Conservation (phyloP, 2,113 vertebrate genomes). For the Fregata magnificens region DNA sequence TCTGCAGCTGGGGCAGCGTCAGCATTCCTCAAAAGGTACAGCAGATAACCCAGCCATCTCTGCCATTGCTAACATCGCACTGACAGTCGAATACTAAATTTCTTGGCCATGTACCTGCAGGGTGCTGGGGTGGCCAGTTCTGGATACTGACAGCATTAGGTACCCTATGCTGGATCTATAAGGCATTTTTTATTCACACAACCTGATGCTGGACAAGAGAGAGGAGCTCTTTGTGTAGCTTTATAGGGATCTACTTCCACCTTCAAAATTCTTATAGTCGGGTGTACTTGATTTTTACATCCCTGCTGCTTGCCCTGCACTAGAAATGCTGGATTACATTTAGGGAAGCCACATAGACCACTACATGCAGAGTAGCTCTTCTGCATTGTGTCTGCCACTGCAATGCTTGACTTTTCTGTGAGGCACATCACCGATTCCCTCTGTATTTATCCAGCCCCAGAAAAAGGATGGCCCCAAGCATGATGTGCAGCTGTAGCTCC, state of each 20-base stretch:
- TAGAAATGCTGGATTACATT: background rate
- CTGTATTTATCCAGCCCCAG: background rate
- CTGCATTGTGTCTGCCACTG: background rate
- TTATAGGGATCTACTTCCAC: background rate
- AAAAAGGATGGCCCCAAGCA: background rate
- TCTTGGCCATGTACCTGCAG: background rate
- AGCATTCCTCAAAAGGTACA: background rate
- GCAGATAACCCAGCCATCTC: background rate
- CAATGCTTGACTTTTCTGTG: background rate
- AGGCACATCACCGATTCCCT: background rate
- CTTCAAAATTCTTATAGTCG: background rate
- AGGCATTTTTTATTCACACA: background rate
- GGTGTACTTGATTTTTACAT: background rate
- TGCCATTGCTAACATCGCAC: rapidly evolving
- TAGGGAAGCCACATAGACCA: background rate
- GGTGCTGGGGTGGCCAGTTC: background rate
- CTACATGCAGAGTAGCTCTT: background rate
- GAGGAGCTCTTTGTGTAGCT: background rate
- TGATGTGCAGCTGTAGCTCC: background rate
- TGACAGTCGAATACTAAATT: background rate
- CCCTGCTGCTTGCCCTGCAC: background rate
- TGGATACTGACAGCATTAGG: rapidly evolving
- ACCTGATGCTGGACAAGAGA: background rate
- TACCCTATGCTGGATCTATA: background rate
- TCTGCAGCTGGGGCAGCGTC: background rate